Evolutionary conservation across 2,113 vertebrate genomes (phyloP), one percentile per base, ranked within the genome.

Genomic region (Corythornis cristatus): DNA sequence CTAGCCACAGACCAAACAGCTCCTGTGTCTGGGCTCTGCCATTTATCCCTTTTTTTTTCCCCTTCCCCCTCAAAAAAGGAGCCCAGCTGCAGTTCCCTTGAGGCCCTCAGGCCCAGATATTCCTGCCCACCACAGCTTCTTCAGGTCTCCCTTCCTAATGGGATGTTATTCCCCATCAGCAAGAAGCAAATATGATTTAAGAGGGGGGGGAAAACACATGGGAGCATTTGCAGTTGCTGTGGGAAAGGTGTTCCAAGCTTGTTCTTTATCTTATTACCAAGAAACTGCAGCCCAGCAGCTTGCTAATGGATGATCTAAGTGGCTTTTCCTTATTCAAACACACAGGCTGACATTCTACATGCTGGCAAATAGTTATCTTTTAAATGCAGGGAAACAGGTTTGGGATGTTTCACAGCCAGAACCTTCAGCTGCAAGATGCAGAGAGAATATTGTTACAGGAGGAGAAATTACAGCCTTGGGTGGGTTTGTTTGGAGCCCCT

Each of bases 261-360:
- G 7, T 33, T 78, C 37, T 70, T 83, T 14, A 40, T 31, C 64
- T 37, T 4, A 5, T 68, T 62, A 37, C 76, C 42, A 29, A 21
- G 37, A 35, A 88, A 62, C 62, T 14, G 50, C 79, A 90, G 79
- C 4, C 70, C 68, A 76, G 84, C 93, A 91, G 84, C 87, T 86
- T 53, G 64, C 42, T 77, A 75, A 74, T 22, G 61, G 78, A 5
- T 45, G 85, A 16, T 9, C 0, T 31, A 64, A 78, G 85, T 33
- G 72, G 85, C 72, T 87, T 45, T 56, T 56, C 74, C 90, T 67
- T 56, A 43, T 64, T 88, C 87, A 29, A 35, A 22, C 51, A 42
- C 64, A 50, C 17, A 75, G 48, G 50, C 54, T 42, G 46, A 17
- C 4, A 7, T 20, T 26, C 57, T 6, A 40, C 66, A 5, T 2